Evolutionary conservation across 1,140 invertebrate genomes (phyloP).

Genomic region (Penaeus vannamei): DNA sequence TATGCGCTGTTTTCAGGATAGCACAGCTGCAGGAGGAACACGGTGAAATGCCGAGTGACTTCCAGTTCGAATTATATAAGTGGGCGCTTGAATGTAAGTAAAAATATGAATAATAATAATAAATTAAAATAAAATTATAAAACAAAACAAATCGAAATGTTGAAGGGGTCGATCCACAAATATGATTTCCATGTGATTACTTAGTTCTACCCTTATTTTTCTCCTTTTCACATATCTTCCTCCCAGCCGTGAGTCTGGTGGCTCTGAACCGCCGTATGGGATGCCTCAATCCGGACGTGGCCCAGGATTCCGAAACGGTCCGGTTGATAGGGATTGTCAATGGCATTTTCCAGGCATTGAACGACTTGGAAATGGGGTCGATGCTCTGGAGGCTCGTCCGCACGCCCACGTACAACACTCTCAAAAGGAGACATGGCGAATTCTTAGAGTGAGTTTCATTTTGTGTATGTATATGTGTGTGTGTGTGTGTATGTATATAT

Average conservation of each 20-base stretch:
- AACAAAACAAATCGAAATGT: neutral
- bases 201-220: neutral
- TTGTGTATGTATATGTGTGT: too few species aligned
- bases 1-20: slow-evolving; percentile 13
- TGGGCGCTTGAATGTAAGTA: slow-evolving; percentile 52
- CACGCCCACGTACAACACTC: neutral
- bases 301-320: slow-evolving; percentile 10
- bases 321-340: neutral
- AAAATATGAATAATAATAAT: neutral
- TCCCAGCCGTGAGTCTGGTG: slow-evolving; percentile 12
- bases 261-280: slow-evolving; percentile 34
- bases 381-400: slow-evolving; percentile 3
- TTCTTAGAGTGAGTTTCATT: slow-evolving; percentile 1
- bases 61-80: slow-evolving; percentile 50
- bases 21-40: slow-evolving; percentile 27
- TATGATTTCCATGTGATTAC: neutral
- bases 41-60: slow-evolving; percentile 49
- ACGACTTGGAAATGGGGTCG: slow-evolving; percentile 9
- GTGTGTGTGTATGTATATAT: too few species aligned
- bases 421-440: slow-evolving; percentile 6
- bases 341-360: neutral
- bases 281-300: neutral
- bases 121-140: too few species aligned
- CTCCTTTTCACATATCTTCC: neutral
- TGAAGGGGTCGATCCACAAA: neutral